phyloP scores from a whole-genome alignment of 2,888 invertebrate species.

The Apomyelois bistriatella region DNA sequence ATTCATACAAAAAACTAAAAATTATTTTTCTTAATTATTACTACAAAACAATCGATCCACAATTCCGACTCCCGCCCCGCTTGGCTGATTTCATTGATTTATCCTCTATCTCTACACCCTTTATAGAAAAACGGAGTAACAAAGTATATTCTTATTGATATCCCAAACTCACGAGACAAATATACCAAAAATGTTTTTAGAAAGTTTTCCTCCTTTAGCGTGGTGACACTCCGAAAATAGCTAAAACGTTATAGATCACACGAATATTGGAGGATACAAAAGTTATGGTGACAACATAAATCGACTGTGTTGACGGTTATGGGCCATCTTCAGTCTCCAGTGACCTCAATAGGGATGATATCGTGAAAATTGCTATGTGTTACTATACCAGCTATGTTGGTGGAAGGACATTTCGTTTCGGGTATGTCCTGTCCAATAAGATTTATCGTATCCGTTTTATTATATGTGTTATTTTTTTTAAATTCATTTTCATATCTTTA shows the following conservation, averaged over 20 bases:
- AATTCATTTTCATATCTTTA: background rate
- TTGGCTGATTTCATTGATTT: no score
- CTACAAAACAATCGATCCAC: no score
- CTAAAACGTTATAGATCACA: background rate
- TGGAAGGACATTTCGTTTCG: background rate
- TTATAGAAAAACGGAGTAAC: no score
- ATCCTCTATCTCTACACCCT: no score
- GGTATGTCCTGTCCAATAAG: background rate
- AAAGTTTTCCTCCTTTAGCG: no score
- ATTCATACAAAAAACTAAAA: no score
- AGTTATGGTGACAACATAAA: constrained; percentile 59
- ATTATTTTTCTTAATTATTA: no score
- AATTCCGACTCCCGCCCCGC: no score
- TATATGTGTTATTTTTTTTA: background rate
- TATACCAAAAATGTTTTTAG: no score
- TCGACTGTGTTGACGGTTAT: constrained; percentile 47
- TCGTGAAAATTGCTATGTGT: background rate
- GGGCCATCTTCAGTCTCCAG: constrained; percentile 17
- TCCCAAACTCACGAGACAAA: no score
- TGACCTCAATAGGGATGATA: constrained; percentile 12
- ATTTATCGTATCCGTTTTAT: background rate
- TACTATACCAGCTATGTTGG: background rate
- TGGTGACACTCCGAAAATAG: background rate
- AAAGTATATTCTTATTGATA: no score
- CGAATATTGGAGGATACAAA: constrained; percentile 51